Evolutionary conservation across 1,140 invertebrate genomes (phyloP).

Genomic region (Neoseiulus cucumeris): DNA sequence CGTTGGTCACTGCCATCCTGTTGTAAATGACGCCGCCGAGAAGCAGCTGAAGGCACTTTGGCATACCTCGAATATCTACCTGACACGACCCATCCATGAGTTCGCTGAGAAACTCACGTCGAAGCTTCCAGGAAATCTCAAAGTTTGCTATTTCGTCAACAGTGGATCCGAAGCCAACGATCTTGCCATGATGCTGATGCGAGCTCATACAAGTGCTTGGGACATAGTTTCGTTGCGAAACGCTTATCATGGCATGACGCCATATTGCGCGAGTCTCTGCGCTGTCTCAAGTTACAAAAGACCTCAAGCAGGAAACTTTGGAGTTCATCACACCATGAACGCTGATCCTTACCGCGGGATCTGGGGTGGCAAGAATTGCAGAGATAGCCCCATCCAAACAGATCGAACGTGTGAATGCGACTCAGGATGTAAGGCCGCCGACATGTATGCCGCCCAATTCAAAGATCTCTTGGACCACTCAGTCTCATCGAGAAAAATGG

Average conservation of each 20-base stretch:
- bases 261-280: slow-evolving; percentile 57
- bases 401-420: slow-evolving; percentile 43
- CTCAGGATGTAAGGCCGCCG: slow-evolving; percentile 42
- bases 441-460: slow-evolving; percentile 60
- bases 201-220: slow-evolving; percentile 56
- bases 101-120: slow-evolving; percentile 58
- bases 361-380: slow-evolving; percentile 65
- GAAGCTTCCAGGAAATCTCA: slow-evolving; percentile 63
- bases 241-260: slow-evolving; percentile 72
- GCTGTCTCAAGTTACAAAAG: slow-evolving; percentile 57
- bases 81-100: slow-evolving; percentile 69
- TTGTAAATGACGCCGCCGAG: slow-evolving; percentile 46
- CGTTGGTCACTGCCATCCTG: slow-evolving; percentile 90
- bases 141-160: slow-evolving; percentile 78
- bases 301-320: slow-evolving; percentile 46
- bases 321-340: slow-evolving; percentile 65
- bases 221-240: slow-evolving; percentile 68
- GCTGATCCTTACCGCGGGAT: slow-evolving; percentile 70
- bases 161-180: slow-evolving; percentile 95
- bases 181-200: slow-evolving; percentile 63
- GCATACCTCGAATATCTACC: slow-evolving; percentile 78
- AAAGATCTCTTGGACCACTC: slow-evolving; percentile 53
- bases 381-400: slow-evolving; percentile 63
- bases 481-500: slow-evolving; percentile 48
- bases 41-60: slow-evolving; percentile 61